phyloP scores from a whole-genome alignment of 2,797 vertebrate species.

The Microcaecilia unicolor region DNA sequence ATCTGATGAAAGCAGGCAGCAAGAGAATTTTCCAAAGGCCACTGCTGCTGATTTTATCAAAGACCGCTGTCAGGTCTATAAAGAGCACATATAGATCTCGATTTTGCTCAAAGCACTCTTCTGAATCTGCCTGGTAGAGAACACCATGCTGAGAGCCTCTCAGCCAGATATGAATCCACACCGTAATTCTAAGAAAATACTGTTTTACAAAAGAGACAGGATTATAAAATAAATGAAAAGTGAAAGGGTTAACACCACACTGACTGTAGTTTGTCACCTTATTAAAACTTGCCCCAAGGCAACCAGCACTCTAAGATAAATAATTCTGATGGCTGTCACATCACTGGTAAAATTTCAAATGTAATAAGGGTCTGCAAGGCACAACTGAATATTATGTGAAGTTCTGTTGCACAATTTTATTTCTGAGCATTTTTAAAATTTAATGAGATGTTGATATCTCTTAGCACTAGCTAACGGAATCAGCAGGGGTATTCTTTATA shows the following conservation, averaged over 20 bases:
- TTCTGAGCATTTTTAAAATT: conserved; percentile 31
- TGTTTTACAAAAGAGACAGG: conserved; percentile 28
- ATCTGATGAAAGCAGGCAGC: too few relatives aligned
- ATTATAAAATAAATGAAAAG: conserved; percentile 34
- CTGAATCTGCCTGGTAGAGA: too few relatives aligned
- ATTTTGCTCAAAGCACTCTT: too few relatives aligned
- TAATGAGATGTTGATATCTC: conserved; percentile 35
- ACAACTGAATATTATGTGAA: conserved; percentile 25
- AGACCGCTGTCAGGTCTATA: too few relatives aligned
- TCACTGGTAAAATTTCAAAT: conserved; percentile 28
- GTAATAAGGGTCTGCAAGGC: conserved; percentile 21
- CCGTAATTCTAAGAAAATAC: conserved; percentile 21
- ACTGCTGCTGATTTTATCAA: too few relatives aligned
- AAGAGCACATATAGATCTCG: too few relatives aligned
- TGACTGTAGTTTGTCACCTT: conserved; percentile 43
- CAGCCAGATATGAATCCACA: too few relatives aligned
- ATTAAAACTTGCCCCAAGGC: conserved; percentile 51
- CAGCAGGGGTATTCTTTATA: conserved; percentile 8
- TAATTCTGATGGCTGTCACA: conserved; percentile 27
- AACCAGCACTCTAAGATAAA: conserved; percentile 11
- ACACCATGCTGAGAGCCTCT: too few relatives aligned
- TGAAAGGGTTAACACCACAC: conserved; percentile 36
- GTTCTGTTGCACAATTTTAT: conserved; percentile 22
- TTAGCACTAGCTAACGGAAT: conserved; percentile 28
- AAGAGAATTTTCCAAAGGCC: too few relatives aligned